Conservation (phyloP, 2,888 invertebrate species). For the Zhengitettix transpicula region DNA sequence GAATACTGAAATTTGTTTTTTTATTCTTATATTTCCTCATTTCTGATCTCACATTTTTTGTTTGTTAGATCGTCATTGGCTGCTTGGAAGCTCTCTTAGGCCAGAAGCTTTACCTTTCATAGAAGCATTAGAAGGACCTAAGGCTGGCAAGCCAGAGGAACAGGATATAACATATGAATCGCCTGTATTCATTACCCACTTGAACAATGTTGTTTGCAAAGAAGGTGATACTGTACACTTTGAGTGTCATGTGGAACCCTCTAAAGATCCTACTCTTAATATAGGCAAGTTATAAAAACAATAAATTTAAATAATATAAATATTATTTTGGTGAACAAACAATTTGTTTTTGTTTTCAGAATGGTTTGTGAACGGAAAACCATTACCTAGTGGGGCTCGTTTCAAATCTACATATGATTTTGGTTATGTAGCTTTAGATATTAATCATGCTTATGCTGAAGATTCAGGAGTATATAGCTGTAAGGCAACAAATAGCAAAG, state of each 20-base stretch:
- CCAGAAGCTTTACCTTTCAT: conserved; percentile 79
- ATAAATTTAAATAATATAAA: background rate
- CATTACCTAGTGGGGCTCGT: conserved; percentile 72
- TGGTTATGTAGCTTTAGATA: conserved; percentile 84
- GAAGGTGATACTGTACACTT: conserved; percentile 82
- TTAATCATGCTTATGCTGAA: conserved; percentile 73
- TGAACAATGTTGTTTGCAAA: conserved; percentile 76
- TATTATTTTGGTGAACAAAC: background rate
- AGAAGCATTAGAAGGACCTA: conserved; percentile 69
- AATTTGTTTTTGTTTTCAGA: conserved; percentile 30
- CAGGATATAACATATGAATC: conserved; percentile 67
- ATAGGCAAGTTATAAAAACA: conserved; percentile 30
- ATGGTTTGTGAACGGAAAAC: conserved; percentile 90
- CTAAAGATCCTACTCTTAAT: conserved; percentile 76
- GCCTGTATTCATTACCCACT: conserved; percentile 77
- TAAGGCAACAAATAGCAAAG: conserved; percentile 75
- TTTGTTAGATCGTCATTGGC: conserved; percentile 57
- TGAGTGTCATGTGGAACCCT: conserved; percentile 82
- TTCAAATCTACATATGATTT: conserved; percentile 91
- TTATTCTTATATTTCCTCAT: background rate
- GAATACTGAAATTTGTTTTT: background rate
- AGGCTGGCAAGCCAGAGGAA: conserved; percentile 43
- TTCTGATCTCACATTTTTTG: background rate
- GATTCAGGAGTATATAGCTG: conserved; percentile 86
- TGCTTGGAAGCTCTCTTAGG: conserved; percentile 72